Evolutionary conservation across 2,797 vertebrate genomes (phyloP).

Genomic region (Falco cherrug): DNA sequence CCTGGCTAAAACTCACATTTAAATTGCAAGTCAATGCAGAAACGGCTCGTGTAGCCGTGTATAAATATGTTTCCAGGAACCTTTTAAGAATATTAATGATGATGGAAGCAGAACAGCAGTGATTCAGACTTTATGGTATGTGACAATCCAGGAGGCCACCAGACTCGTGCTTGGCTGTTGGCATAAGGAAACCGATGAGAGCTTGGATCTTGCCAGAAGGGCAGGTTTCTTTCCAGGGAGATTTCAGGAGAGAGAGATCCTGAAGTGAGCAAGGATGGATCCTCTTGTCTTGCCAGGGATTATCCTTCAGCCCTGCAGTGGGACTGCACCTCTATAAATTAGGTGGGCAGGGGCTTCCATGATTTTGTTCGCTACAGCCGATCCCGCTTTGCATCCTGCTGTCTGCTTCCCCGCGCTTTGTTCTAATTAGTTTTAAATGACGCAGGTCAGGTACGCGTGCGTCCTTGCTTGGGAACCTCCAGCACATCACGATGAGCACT

Average conservation of each 20-base stretch:
- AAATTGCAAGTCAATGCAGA: constrained; percentile 73
- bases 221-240: background rate
- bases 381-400: background rate
- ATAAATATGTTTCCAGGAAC: constrained; percentile 75
- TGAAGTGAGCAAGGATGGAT: background rate
- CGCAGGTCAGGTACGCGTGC: background rate
- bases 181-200: constrained; percentile 8
- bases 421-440: background rate
- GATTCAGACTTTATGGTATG: constrained; percentile 64
- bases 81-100: constrained; percentile 80
- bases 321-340: background rate
- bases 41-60: constrained; percentile 63
- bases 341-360: fast-evolving
- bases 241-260: background rate
- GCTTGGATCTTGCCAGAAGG: background rate
- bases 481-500: fast-evolving
- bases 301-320: fast-evolving
- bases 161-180: background rate
- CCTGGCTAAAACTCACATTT: constrained; percentile 73
- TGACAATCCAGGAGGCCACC: constrained; percentile 67
- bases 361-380: background rate
- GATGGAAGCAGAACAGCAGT: constrained; percentile 65
- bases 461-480: background rate
- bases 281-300: constrained; percentile 18
- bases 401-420: background rate